Evolutionary conservation across 2,888 invertebrate species (phyloP), one percentile per base, ranked within the genome.

Genomic region (Melipona beecheii): DNA sequence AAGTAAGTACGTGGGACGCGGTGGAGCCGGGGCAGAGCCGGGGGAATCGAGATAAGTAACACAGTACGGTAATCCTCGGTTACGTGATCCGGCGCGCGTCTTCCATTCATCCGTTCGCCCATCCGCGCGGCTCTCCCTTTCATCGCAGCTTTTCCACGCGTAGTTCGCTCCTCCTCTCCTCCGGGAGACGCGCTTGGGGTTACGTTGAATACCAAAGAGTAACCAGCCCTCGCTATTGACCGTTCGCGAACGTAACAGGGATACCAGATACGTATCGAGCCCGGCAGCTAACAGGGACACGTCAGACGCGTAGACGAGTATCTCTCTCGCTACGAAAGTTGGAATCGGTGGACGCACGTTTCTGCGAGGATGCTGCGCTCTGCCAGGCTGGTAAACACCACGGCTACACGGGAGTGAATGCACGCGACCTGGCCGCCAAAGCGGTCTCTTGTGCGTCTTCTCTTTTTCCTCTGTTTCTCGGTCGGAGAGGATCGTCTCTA

Each of bases 371-470:
- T 43, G 15, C 64, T 75, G 56, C 9, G 36, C 36, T 9, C 43
- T 31, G 31, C 65, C 17, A 27, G 27, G 62, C 73, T 27, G 80
- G 80, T 77, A 86, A 89, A 88, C 89, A 81, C 78, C 78, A 52
- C 21, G 43, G 54, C 27, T 31, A 64, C 66, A 56, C 54, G 62
- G 60, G 27, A 56, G n/a, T 62, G 76, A 65, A 74, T 83, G 79
- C 75, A 74, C 76, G 87, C 71, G 83, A 89, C 88, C 11, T 86
- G 78, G 78, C 43, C 58, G 65, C 80, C 81, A 84, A 86, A 89
- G 84, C 75, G 89, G 84, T 78, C 85, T 75, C 76, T 56, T 56
- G 76, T 84, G 74, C 86, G 73, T 81, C 68, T 70, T 78, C 72
- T 58, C 62, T 52, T 62, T 52, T 62, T 43, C 49, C 54, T 64